Evolutionary conservation across 2,888 invertebrate genomes (phyloP).

Genomic region (Harpagoxenus sublaevis): DNA sequence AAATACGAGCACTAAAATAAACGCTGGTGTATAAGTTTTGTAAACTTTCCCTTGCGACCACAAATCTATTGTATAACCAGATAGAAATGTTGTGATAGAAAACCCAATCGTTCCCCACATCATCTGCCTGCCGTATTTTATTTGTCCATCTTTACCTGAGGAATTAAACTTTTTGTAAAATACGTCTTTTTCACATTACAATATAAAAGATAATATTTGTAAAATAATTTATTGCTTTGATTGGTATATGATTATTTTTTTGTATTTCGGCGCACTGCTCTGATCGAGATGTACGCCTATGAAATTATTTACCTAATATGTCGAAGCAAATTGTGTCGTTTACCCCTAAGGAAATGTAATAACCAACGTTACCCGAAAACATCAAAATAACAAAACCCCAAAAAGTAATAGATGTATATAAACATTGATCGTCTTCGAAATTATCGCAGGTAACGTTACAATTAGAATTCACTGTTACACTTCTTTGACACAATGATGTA

Average conservation of each 20-base stretch:
- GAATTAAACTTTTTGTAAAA: not conserved
- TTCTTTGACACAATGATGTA: conserved; percentile 54
- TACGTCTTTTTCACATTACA: not conserved
- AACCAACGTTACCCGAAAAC: conserved; percentile 91
- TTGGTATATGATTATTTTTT: conserved; percentile 1
- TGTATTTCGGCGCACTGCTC: not conserved
- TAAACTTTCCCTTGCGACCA: conserved; percentile 87
- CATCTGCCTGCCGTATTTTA: conserved; percentile 92
- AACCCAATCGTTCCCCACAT: conserved; percentile 95
- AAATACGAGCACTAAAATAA: conserved; percentile 89
- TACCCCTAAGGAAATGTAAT: conserved; percentile 94
- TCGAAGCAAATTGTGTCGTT: conserved; percentile 97
- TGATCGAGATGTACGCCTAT: not conserved
- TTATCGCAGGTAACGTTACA: conserved; percentile 76
- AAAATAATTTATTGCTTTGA: conserved; percentile 8
- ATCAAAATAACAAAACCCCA: conserved; percentile 92
- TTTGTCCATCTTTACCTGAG: conserved; percentile 90
- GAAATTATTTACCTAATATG: conserved; percentile 89
- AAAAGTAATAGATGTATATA: conserved; percentile 90
- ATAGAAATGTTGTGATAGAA: conserved; percentile 90
- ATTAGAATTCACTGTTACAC: not conserved
- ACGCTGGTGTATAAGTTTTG: conserved; percentile 92
- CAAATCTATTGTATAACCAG: conserved; percentile 90
- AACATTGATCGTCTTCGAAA: conserved; percentile 73
- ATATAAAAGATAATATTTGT: not conserved